phyloP scores from a whole-genome alignment of 2,888 invertebrate genomes.

The Dicyrtoma fusca region DNA sequence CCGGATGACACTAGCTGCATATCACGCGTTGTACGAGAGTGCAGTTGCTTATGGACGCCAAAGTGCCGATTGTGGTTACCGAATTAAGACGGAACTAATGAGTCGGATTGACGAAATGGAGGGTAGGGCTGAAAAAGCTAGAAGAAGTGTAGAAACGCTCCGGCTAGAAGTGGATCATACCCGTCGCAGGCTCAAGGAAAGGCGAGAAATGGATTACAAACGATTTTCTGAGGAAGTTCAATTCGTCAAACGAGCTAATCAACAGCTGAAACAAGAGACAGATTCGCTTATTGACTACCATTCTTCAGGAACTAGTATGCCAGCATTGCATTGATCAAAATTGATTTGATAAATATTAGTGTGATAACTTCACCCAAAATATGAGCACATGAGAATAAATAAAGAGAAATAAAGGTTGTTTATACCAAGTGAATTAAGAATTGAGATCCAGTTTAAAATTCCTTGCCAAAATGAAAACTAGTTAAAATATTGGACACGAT shows the following conservation, averaged over 20 bases:
- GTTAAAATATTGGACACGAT: too few relatives aligned
- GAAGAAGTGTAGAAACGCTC: constrained; percentile 68
- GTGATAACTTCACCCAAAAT: too few relatives aligned
- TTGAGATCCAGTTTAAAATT: too few relatives aligned
- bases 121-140: constrained; percentile 68
- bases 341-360: too few relatives aligned
- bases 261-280: constrained; percentile 73
- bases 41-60: constrained; percentile 97
- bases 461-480: too few relatives aligned
- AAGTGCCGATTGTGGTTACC: constrained; percentile 78
- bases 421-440: too few relatives aligned
- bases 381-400: too few relatives aligned
- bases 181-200: constrained; percentile 78
- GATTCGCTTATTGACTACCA: constrained; percentile 7
- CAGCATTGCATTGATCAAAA: too few relatives aligned
- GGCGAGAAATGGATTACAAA: constrained; percentile 85
- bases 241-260: constrained; percentile 90
- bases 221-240: constrained; percentile 89
- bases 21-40: constrained; percentile 94
- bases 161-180: constrained; percentile 79
- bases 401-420: too few relatives aligned
- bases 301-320: too few relatives aligned
- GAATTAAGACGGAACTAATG: constrained; percentile 59
- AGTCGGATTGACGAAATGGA: constrained; percentile 73
- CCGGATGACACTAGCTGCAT: constrained; percentile 93